Conservation (phyloP, 2,888 invertebrate genomes). For the Cistogaster globosa region DNA sequence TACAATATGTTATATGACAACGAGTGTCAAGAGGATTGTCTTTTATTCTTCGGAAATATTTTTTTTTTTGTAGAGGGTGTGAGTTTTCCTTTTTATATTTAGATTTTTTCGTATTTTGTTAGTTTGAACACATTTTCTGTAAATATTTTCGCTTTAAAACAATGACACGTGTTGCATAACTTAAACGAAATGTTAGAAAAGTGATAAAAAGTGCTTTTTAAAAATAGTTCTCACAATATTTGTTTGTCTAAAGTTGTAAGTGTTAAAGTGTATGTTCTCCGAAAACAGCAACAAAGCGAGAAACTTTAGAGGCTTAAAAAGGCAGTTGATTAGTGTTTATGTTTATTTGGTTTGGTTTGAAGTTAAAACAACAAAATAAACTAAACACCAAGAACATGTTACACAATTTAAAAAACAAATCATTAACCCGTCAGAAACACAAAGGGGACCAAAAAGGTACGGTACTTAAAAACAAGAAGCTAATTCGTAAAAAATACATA, state of each 20-base stretch:
- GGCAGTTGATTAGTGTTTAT: slow-evolving; percentile 63
- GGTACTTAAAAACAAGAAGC: too few species aligned
- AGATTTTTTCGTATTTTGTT: background rate
- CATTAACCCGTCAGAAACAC: slow-evolving; percentile 11
- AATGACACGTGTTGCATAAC: slow-evolving; percentile 65
- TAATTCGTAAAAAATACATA: too few species aligned
- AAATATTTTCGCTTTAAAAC: slow-evolving; percentile 31
- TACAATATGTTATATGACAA: slow-evolving; percentile 80
- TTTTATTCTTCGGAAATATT: slow-evolving; percentile 8
- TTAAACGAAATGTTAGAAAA: slow-evolving; percentile 42
- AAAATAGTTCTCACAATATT: slow-evolving; percentile 58
- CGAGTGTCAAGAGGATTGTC: slow-evolving; percentile 54
- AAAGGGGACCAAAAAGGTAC: background rate
- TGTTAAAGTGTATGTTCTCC: slow-evolving; percentile 63
- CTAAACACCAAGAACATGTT: slow-evolving; percentile 28
- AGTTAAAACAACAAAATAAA: slow-evolving; percentile 49
- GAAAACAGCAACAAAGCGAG: background rate
- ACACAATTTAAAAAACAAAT: slow-evolving; percentile 24
- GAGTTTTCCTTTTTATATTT: slow-evolving; percentile 34
- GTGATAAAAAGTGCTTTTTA: slow-evolving; percentile 38
- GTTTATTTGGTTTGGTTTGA: slow-evolving; percentile 52
- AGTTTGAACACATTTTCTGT: slow-evolving; percentile 47
- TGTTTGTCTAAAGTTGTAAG: slow-evolving; percentile 33
- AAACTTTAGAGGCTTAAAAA: slow-evolving; percentile 62
- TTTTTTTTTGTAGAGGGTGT: slow-evolving; percentile 46